phyloP scores from a whole-genome alignment of 1,140 invertebrate genomes.

The Drosophila nikananu region DNA sequence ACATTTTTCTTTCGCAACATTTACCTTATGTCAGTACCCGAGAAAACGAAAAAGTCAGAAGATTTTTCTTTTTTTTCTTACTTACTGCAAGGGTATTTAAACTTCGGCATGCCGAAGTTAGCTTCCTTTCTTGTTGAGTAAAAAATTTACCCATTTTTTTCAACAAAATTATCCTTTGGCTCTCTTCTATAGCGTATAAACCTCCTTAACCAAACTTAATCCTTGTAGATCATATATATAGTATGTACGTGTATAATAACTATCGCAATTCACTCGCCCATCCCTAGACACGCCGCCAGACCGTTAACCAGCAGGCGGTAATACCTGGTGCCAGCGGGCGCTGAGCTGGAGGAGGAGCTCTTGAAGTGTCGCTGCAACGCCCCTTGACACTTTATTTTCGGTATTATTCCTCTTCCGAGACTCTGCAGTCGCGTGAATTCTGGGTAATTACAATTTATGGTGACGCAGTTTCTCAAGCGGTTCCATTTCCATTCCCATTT shows the following conservation, averaged over 20 bases:
- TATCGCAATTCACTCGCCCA: slow-evolving; percentile 6
- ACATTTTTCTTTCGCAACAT: no score
- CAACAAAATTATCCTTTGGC: no score
- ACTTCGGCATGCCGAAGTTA: no score
- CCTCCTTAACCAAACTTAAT: no score
- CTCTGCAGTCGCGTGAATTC: slow-evolving; percentile 74
- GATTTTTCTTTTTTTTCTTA: no score
- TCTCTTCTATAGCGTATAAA: no score
- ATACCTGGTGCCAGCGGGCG: slow-evolving; percentile 64
- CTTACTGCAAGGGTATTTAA: no score
- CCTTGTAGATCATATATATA: not conserved
- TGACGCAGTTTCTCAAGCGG: slow-evolving; percentile 56
- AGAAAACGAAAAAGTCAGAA: no score
- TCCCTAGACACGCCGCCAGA: not conserved
- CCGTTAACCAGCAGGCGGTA: slow-evolving; percentile 31
- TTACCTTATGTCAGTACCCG: no score
- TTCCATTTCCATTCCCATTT: slow-evolving; percentile 30
- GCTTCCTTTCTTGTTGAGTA: no score
- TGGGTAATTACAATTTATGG: slow-evolving; percentile 74
- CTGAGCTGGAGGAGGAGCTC: not conserved
- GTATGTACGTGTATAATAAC: rapidly evolving
- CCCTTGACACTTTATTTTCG: slow-evolving; percentile 50
- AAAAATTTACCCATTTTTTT: no score
- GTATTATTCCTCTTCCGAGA: slow-evolving; percentile 18
- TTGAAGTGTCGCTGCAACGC: slow-evolving; percentile 67